A percentile compares a stretch with the other conserved stretches of the same genome.
Conservation (phyloP, 2,113 vertebrate genomes). For the Tauraco erythrolophus region DNA sequence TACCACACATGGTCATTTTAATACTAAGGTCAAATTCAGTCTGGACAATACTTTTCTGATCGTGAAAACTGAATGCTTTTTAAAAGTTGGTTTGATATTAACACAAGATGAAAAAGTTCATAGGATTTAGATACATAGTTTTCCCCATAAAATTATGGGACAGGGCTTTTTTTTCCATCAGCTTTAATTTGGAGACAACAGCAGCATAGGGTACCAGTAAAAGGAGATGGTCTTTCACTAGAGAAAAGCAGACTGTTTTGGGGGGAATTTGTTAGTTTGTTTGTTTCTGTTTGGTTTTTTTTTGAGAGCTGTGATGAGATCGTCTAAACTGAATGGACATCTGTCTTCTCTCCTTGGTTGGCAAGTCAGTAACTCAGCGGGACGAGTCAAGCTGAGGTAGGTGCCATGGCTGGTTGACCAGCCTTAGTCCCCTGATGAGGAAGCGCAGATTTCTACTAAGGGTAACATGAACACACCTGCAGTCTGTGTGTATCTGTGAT, state of each 20-base stretch:
- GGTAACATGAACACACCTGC: background rate
- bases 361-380: background rate
- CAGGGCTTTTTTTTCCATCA: background rate
- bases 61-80: background rate
- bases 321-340: background rate
- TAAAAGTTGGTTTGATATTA: background rate
- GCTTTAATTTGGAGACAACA: background rate
- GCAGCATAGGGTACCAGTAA: background rate
- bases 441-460: background rate
- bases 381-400: background rate
- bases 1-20: background rate
- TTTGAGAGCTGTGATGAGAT: background rate
- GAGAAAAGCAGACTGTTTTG: background rate
- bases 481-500: background rate
- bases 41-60: background rate
- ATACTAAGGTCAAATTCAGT: background rate
- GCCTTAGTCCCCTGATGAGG: background rate
- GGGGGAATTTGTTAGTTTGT: background rate
- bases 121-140: background rate
- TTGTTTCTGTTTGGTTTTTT: background rate
- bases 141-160: background rate
- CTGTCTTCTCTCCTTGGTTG: background rate
- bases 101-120: background rate
- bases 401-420: background rate
- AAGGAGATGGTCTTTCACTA: background rate